Base-by-base conservation (phyloP, 2,888 invertebrate genomes). In the Flexamia atlantica region DNA sequence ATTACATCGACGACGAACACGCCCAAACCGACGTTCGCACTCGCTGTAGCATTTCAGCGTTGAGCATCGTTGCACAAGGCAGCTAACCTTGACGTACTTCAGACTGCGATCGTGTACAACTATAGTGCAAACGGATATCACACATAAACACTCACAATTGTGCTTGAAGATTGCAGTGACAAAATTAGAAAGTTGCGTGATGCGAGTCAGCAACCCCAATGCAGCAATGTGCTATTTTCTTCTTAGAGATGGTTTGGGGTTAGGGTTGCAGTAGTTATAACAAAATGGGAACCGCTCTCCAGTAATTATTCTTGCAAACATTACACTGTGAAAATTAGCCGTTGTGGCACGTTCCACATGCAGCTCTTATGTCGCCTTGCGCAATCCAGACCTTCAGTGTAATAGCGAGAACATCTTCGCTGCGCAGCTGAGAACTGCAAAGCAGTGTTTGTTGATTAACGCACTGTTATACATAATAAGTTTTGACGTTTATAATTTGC, bases 121-220 rank as follows among this genome's bases (percentile, higher is more conserved):
- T n/a, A n/a, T n/a, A n/a, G n/a, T n/a, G n/a, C n/a, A n/a, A n/a
- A n/a, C n/a, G n/a, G n/a, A 12, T 9, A 10, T 17, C 14, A 46
- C 46, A 46, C 46, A 46, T 46, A 17, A 46, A 46, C 20, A 53
- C 23, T 53, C 53, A 46, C 20, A 53, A 4, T 53, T 23, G 53
- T 20, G 53, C 53, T 53, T 23, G 53, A 10, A 2, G 10, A 53
- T 23, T 53, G 23, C 23, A 23, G 53, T 17, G 46, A 23, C 20
- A 23, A 53, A 53, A 53, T 53, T 20, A 46, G 46, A 53, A 53
- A 53, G 53, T 23, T 53, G 46, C n/a, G n/a, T n/a, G n/a, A n/a
- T n/a, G n/a, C n/a, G n/a, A 46, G 9, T 36, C 36, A 4, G 46
- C 3, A 20, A 4, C 53, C 20, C 53, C 53, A 10, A 23, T 53